Percentiles rank a stretch among this genome's conserved stretches.
These are phyloP conservation scores for Pangasius krempfi DNA, from an alignment of 2,797 vertebrate species.

Conservation along the genomic window DNA sequence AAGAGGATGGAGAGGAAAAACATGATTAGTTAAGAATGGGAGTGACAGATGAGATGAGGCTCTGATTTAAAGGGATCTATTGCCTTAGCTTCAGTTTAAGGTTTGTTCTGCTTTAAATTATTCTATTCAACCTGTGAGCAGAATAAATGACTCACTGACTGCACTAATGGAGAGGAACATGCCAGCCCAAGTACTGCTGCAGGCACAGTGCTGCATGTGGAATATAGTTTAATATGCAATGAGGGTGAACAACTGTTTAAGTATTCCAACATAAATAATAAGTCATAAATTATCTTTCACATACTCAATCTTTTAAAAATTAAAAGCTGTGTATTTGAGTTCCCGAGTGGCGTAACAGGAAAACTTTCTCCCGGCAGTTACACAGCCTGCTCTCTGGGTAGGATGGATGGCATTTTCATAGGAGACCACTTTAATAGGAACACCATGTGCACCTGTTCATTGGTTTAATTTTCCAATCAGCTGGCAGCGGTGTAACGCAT, in stretches of 20 bases:
- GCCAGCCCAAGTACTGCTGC: slow-evolving; percentile 15
- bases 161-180: slow-evolving; percentile 29
- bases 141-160: slow-evolving; percentile 42
- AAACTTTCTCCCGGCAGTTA: background rate
- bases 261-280: slow-evolving; percentile 29
- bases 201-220: slow-evolving; percentile 12
- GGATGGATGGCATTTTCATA: background rate
- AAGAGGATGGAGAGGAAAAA: background rate
- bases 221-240: slow-evolving; percentile 41
- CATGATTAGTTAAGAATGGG: background rate
- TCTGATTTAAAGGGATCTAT: slow-evolving; percentile 12
- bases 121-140: slow-evolving; percentile 14
- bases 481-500: background rate
- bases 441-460: background rate
- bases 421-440: background rate
- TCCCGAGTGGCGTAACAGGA: background rate
- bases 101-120: slow-evolving; percentile 6
- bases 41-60: slow-evolving; percentile 6
- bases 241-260: slow-evolving; percentile 9
- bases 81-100: slow-evolving; percentile 6
- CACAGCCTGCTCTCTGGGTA: background rate
- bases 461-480: background rate
- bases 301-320: slow-evolving; percentile 18
- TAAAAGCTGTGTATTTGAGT: background rate
- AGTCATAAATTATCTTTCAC: slow-evolving; percentile 23